Conservation (phyloP, 1,140 invertebrate genomes). For the Melitaea cinxia region DNA sequence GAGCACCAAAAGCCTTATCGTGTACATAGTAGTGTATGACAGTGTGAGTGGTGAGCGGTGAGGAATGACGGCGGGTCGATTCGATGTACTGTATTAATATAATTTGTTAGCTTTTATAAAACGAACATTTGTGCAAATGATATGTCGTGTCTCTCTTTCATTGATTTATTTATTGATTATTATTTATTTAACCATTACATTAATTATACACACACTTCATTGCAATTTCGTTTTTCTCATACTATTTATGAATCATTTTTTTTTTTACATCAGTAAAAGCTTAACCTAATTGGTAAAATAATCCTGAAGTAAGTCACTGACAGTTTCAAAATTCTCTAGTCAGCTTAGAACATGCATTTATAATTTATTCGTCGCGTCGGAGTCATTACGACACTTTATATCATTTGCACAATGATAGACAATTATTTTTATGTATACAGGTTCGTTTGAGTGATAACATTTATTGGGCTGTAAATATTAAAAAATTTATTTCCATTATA, state of each 20-base stretch:
- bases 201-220: conserved; percentile 9
- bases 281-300: background rate
- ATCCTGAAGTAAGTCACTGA: conserved; percentile 4
- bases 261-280: background rate
- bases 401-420: conserved; percentile 66
- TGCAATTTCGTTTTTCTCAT: conserved; percentile 3
- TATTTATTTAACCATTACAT: conserved; percentile 18
- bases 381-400: conserved; percentile 47
- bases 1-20: conserved; percentile 76
- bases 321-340: conserved; percentile 72
- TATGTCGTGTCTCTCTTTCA: conserved; percentile 42
- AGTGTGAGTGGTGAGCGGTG: conserved; percentile 57
- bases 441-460: conserved; percentile 13
- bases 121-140: conserved; percentile 72
- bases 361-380: conserved; percentile 64
- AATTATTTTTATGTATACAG: conserved; percentile 31
- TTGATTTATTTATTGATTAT: conserved; percentile 29
- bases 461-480: conserved; percentile 9
- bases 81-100: conserved; percentile 58
- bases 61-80: conserved; percentile 54
- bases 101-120: conserved; percentile 23
- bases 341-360: conserved; percentile 73
- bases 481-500: conserved; percentile 2
- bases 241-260: too few species aligned
- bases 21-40: conserved; percentile 75